Conservation (phyloP, 2,888 invertebrate species). For the Tenodera sinensis region DNA sequence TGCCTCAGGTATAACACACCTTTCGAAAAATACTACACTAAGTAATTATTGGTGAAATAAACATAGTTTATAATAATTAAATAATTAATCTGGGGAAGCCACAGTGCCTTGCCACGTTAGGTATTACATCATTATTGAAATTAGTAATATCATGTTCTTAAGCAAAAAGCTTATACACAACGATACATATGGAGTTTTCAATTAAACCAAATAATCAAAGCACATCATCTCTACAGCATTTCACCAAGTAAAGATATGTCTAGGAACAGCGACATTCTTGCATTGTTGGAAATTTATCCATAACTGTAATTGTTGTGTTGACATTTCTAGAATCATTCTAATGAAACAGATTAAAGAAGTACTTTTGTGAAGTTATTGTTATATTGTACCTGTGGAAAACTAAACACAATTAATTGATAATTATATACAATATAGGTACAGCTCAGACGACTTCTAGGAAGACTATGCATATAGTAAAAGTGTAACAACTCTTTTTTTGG, state of each 20-base stretch:
- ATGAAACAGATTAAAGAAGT: background rate
- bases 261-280: background rate
- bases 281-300: background rate
- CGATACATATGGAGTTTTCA: background rate
- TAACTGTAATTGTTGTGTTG: background rate
- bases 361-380: background rate
- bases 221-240: background rate
- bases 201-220: background rate
- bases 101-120: background rate
- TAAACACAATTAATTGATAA: too few relatives aligned
- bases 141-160: background rate
- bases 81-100: background rate
- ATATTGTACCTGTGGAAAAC: background rate
- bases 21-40: background rate
- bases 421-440: too few relatives aligned
- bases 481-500: too few relatives aligned
- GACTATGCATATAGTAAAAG: too few relatives aligned
- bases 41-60: background rate
- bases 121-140: background rate
- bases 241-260: background rate
- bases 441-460: too few relatives aligned
- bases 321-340: background rate
- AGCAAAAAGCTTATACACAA: background rate
- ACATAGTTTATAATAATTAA: background rate
- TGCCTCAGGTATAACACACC: background rate